A percentile compares a stretch with the other conserved stretches of the same genome.
Conservation (phyloP, 2,113 vertebrate species). For the Rousettus leschenaultii region DNA sequence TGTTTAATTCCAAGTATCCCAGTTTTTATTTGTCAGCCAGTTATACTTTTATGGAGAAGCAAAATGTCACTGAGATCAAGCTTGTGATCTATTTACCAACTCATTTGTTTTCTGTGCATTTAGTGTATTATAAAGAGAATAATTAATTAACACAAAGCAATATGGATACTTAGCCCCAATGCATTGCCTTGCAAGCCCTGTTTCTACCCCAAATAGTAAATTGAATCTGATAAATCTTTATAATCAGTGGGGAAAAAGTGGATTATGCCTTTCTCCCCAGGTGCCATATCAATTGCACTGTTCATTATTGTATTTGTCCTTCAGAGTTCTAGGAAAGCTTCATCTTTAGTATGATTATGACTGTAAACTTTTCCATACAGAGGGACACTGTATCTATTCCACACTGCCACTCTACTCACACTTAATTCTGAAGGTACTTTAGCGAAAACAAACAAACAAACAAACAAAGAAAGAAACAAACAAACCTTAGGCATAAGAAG, state of each 20-base stretch:
- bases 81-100: neutral
- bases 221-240: conserved; percentile 43
- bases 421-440: neutral
- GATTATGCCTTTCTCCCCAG: neutral
- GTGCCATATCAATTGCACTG: neutral
- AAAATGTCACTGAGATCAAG: neutral
- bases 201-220: conserved; percentile 2
- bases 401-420: neutral
- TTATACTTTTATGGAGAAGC: conserved; percentile 23
- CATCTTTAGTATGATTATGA: neutral
- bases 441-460: neutral
- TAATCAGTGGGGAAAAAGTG: neutral
- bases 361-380: neutral
- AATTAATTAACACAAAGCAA: conserved; percentile 49
- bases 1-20: conserved; percentile 18
- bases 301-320: neutral
- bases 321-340: neutral
- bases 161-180: neutral
- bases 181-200: neutral
- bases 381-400: neutral
- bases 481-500: neutral
- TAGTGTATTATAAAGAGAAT: conserved; percentile 24
- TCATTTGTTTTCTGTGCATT: neutral
- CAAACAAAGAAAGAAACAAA: neutral
- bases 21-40: neutral